Percentiles rank a stretch among this genome's conserved stretches.
phyloP scores from a whole-genome alignment of 2,888 invertebrate genomes.

The Caenorhabditis imperialis region DNA sequence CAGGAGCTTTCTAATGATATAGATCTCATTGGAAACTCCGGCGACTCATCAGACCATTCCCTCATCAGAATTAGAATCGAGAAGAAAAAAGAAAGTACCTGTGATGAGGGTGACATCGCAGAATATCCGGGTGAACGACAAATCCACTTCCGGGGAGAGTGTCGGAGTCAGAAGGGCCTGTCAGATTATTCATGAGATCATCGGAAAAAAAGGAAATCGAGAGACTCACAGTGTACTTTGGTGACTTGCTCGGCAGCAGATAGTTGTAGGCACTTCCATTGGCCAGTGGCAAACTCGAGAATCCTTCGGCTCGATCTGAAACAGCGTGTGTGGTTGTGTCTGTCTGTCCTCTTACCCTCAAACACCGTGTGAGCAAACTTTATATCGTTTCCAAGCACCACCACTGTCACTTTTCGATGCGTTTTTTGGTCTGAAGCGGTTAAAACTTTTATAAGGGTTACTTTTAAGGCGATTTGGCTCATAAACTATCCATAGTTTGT shows the following conservation, averaged over 20 bases:
- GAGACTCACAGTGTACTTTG: constrained; percentile 18
- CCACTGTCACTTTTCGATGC: constrained; percentile 31
- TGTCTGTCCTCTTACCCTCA: constrained; percentile 16
- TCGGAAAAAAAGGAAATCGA: background rate
- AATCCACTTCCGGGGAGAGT: constrained; percentile 51
- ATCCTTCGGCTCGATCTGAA: constrained; percentile 15
- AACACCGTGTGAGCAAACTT: constrained; percentile 49
- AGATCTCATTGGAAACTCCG: too few relatives aligned
- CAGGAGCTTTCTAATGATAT: too few relatives aligned
- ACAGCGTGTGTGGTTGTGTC: background rate
- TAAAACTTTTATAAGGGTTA: too few relatives aligned
- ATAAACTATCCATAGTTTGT: too few relatives aligned
- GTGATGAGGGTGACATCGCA: constrained; percentile 59
- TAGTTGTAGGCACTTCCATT: constrained; percentile 12
- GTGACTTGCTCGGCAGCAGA: constrained; percentile 4
- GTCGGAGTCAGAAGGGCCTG: constrained; percentile 49
- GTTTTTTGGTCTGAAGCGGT: constrained; percentile 27
- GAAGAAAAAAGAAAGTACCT: too few relatives aligned
- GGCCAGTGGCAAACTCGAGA: background rate
- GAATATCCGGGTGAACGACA: constrained; percentile 46
- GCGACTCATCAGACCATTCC: too few relatives aligned
- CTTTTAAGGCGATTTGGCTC: too few relatives aligned
- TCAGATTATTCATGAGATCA: background rate
- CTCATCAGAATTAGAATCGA: too few relatives aligned
- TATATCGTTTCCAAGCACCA: constrained; percentile 54